phyloP scores from a whole-genome alignment of 2,113 vertebrate genomes.

The Elephas maximus region DNA sequence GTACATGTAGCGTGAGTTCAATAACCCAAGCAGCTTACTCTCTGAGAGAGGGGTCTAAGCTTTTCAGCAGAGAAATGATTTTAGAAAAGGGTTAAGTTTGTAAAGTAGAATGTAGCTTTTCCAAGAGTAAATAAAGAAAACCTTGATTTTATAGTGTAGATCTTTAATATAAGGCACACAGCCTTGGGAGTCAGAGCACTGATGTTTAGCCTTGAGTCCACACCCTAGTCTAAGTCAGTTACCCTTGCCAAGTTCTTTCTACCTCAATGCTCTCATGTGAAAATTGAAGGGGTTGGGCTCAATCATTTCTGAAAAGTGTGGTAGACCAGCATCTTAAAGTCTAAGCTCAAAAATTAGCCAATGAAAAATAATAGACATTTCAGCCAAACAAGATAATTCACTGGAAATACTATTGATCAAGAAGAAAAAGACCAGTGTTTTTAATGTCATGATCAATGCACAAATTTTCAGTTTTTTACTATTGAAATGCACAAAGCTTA shows the following conservation, averaged over 20 bases:
- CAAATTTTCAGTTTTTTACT: slow-evolving; percentile 16
- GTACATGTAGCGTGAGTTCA: not conserved
- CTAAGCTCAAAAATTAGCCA: not conserved
- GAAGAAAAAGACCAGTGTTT: not conserved
- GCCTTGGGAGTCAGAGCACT: not conserved
- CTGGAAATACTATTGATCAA: not conserved
- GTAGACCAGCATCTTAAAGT: not conserved
- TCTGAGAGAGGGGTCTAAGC: not conserved
- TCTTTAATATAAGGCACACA: not conserved
- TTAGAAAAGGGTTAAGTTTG: not conserved
- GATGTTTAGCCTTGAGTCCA: fast-evolving
- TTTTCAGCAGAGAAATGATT: not conserved
- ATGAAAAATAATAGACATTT: not conserved
- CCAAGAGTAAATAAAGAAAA: not conserved
- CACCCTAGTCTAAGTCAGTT: not conserved
- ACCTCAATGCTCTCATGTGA: not conserved
- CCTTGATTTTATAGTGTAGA: not conserved
- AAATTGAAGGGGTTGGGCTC: not conserved
- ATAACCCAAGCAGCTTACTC: not conserved
- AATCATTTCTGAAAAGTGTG: slow-evolving; percentile 1
- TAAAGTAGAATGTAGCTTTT: not conserved
- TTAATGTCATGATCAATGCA: not conserved
- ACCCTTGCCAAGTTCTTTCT: not conserved
- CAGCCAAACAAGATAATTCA: slow-evolving; percentile 5
- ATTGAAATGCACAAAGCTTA: not conserved